Evolutionary conservation across 2,888 invertebrate species (phyloP), one percentile per base, ranked within the genome.

Genomic region (Cephus spinipes): DNA sequence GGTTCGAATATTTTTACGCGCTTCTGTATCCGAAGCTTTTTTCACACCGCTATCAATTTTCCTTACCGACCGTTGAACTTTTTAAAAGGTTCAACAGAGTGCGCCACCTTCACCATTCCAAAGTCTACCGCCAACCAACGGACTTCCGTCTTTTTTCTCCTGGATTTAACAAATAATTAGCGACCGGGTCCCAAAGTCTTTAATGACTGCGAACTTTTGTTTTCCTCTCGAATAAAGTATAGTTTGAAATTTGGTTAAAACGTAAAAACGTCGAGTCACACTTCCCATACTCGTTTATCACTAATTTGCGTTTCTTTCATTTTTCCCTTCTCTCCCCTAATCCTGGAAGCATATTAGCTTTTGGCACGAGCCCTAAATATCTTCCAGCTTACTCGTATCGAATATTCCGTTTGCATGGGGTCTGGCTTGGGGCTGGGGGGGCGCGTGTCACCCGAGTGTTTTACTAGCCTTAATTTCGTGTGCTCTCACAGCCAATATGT

Each of bases 381-480:
- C 33, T 33, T 23, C 31, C 71, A 71, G 71, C 12, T 71, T 32
- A 31, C 71, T 33, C 71, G 71, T 33, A 33, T 33, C 71, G 31
- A 71, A 71, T 71, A 71, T 71, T 71, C 32, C 71, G 71, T 71
- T 71, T 32, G 71, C 71, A 55, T 55, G 55, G 55, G 23, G 9
- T 23, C 9, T 55, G 73, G 76, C 73, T 74, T 31, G 77, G 80
- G 79, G 77, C 78, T 78, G 76, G 74, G 80, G 74, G 80, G 81
- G 77, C 80, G 85, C 85, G 86, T 88, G 89, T 89, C 88, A 88
- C 86, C 85, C 85, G 88, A 88, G 87, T 90, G 90, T 90, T 90
- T 90, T 90, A 90, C 89, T 90, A 90, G 89, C 89, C 90, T 90
- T 90, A 90, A 90, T 90, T 90, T 90, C 89, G 89, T 86, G 86